These are phyloP conservation scores for Oreortyx pictus DNA, from an alignment of 2,797 vertebrate species.

Conservation along the genomic window DNA sequence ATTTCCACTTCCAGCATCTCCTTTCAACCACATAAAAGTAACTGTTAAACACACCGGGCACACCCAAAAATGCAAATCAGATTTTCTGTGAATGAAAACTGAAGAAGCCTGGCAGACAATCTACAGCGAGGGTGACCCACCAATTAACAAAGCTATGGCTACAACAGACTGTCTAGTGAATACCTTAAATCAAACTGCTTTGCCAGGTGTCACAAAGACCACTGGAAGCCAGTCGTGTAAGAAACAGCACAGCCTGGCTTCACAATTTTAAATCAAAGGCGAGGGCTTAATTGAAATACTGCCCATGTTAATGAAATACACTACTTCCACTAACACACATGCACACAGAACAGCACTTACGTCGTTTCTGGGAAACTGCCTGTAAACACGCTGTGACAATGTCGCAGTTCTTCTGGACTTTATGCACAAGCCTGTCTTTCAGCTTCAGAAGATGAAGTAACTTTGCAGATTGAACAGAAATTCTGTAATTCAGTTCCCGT, in stretches of 20 bases:
- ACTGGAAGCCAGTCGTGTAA: neutral
- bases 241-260: neutral
- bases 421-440: constrained; percentile 88
- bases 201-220: neutral
- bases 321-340: neutral
- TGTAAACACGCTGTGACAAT: constrained; percentile 95
- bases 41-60: neutral
- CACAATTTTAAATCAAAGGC: neutral
- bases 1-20: neutral
- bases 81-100: neutral
- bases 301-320: neutral
- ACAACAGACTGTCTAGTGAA: neutral
- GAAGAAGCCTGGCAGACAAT: neutral
- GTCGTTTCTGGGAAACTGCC: constrained; percentile 93
- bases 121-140: neutral
- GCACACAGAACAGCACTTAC: constrained; percentile 80
- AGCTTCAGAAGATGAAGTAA: constrained; percentile 92
- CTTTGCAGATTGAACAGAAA: constrained; percentile 89
- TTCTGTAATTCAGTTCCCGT: constrained; percentile 88
- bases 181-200: neutral
- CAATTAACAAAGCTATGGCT: neutral
- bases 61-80: neutral
- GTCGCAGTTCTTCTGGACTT: constrained; percentile 93
- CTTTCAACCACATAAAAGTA: neutral
- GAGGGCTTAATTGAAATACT: neutral